Base-by-base conservation (phyloP, 2,113 vertebrate genomes). In the Trinectes maculatus region DNA sequence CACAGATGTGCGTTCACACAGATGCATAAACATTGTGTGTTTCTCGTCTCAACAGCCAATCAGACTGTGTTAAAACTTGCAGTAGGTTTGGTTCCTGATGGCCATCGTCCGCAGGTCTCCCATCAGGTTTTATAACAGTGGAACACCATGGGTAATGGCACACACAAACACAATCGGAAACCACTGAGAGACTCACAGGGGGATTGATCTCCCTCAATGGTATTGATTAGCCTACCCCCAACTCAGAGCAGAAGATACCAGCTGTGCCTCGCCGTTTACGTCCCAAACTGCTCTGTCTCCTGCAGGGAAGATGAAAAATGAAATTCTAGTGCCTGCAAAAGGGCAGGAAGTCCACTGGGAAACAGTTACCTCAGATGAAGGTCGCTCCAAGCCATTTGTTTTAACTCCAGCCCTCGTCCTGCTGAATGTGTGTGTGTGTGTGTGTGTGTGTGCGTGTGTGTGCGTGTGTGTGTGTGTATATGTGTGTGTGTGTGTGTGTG, bases 201-300 rank as follows among this genome's bases (percentile, higher is more conserved):
- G 83, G 66, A 86, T 85, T 84, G 85, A 84, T 88, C 83, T 74
- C 64, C 70, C 65, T 84, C 64, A 29, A 12, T 60, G 56, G 66
- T 85, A 91, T 91, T 87, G 89, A 91, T 89, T 82, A 76, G 68
- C 69, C 83, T 39, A 84, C 80, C 86, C 83, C 83, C 83, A 64
- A 80, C 83, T 71, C 70, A 64, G 76, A 79, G 56, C 74, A 76
- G 80, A 79, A 71, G 87, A 89, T 74, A 82, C 76, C 89, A 89
- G 85, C 86, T 91, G 89, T 84, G 86, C 84, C 71, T 29, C 85
- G 82, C 64, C 83, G 60, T 83, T 78, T 74, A 66, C 82, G 68
- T 87, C 85, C 87, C 80, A 62, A 65, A 88, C 85, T 25, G 34
- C 77, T 80, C 19, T 40, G 24, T 71, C 73, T 86, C 77, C 86